Conservation (phyloP, 2,888 invertebrate species). For the Drosophila maculinotata region DNA sequence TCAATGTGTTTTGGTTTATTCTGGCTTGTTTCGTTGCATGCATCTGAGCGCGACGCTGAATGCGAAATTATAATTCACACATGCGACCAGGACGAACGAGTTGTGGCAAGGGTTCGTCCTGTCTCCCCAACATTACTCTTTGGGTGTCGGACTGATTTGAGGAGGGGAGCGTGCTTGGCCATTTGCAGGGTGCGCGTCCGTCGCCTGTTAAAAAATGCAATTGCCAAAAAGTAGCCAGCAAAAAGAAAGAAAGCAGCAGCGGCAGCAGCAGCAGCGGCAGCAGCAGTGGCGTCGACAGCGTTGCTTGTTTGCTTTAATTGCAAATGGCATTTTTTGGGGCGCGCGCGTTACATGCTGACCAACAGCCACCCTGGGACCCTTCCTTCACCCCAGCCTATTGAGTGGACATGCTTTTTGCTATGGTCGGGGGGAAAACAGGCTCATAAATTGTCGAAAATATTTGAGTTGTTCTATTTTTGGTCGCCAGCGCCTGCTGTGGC, state of each 20-base stretch:
- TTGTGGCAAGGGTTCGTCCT: conserved; percentile 15
- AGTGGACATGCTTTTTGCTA: conserved; percentile 48
- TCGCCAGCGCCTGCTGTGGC: conserved; percentile 68
- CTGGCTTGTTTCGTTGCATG: conserved; percentile 60
- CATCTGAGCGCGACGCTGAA: conserved; percentile 76
- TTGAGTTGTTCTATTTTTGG: conserved; percentile 81
- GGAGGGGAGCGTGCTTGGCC: conserved; percentile 34
- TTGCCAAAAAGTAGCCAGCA: conserved; percentile 80
- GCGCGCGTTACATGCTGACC: conserved; percentile 70
- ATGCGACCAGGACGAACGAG: conserved; percentile 66
- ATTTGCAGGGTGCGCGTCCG: conserved; percentile 55
- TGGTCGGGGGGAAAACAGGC: conserved; percentile 42
- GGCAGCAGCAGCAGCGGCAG: conserved; percentile 6
- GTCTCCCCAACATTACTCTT: conserved; percentile 15
- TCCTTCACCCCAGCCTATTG: conserved; percentile 1
- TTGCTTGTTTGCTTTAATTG: conserved; percentile 80
- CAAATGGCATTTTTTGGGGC: conserved; percentile 76
- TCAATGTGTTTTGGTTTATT: background rate
- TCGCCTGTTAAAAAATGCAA: conserved; percentile 78
- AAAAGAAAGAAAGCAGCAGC: conserved; percentile 48
- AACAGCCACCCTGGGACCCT: conserved; percentile 46
- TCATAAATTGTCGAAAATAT: conserved; percentile 81
- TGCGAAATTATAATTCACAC: conserved; percentile 82
- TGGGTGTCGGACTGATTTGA: conserved; percentile 29
- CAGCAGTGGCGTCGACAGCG: conserved; percentile 42